phyloP scores from a whole-genome alignment of 2,888 invertebrate genomes.

The Deilephila porcellus region DNA sequence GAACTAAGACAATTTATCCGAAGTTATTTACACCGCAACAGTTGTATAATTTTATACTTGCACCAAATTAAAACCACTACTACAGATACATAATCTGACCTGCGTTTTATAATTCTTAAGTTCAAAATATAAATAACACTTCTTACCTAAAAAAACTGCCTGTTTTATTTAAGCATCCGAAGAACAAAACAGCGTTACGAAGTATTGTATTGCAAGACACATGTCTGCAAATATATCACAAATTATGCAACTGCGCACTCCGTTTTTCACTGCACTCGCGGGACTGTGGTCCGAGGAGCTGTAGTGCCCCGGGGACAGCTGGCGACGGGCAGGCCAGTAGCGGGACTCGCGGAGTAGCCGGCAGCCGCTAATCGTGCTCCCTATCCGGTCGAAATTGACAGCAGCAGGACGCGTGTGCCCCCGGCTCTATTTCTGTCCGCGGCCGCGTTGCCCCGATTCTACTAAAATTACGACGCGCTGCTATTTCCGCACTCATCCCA shows the following conservation, averaged over 20 bases:
- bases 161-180: not conserved
- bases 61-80: not conserved
- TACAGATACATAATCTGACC: not conserved
- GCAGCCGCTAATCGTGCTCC: conserved; percentile 73
- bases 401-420: conserved; percentile 75
- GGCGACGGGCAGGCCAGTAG: conserved; percentile 41
- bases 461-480: conserved; percentile 82
- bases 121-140: not conserved
- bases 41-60: too few species aligned
- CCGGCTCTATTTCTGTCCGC: conserved; percentile 80
- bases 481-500: conserved; percentile 82
- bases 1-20: too few species aligned
- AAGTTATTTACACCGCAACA: not conserved
- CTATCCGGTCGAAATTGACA: conserved; percentile 83
- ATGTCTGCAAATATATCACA: conserved; percentile 30
- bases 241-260: conserved; percentile 64
- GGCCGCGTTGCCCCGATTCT: conserved; percentile 84
- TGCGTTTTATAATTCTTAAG: not conserved
- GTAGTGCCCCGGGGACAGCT: conserved; percentile 34
- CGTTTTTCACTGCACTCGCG: conserved; percentile 61
- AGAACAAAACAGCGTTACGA: conserved; percentile 15
- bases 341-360: conserved; percentile 43
- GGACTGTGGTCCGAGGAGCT: conserved; percentile 7
- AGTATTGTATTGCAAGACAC: conserved; percentile 18
- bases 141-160: not conserved